Conservation (phyloP, 2,113 vertebrate species). For the Zosterops pallidus region DNA sequence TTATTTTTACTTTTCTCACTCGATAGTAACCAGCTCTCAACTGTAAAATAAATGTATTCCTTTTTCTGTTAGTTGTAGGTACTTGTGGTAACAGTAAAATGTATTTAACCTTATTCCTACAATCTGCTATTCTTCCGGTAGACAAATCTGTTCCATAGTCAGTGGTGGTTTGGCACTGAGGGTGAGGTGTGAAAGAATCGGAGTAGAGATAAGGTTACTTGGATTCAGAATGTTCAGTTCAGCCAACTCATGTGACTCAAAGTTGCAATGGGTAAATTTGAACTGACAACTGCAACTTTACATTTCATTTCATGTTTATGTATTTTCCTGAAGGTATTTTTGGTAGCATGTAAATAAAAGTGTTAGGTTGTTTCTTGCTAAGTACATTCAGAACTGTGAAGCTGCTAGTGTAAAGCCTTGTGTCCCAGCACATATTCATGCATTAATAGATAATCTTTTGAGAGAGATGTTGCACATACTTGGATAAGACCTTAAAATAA, state of each 20-base stretch:
- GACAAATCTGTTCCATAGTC: conserved; percentile 26
- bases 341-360: conserved; percentile 50
- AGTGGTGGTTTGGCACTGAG: conserved; percentile 3
- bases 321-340: conserved; percentile 60
- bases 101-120: conserved; percentile 5
- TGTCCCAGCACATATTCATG: neutral
- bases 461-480: neutral
- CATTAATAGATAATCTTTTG: neutral
- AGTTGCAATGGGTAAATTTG: neutral
- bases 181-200: conserved; percentile 22
- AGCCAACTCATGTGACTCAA: neutral
- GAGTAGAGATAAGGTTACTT: conserved; percentile 13
- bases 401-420: neutral
- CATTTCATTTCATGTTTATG: conserved; percentile 58
- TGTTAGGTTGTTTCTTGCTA: conserved; percentile 27
- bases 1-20: neutral
- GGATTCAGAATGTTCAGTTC: conserved; percentile 7
- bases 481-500: neutral
- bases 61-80: neutral
- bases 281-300: conserved; percentile 59
- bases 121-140: neutral
- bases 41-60: neutral
- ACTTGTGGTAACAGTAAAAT: neutral
- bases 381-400: conserved; percentile 10
- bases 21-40: neutral